Base-by-base conservation (phyloP, 2,797 vertebrate species). In the Enteromius radiatus region DNA sequence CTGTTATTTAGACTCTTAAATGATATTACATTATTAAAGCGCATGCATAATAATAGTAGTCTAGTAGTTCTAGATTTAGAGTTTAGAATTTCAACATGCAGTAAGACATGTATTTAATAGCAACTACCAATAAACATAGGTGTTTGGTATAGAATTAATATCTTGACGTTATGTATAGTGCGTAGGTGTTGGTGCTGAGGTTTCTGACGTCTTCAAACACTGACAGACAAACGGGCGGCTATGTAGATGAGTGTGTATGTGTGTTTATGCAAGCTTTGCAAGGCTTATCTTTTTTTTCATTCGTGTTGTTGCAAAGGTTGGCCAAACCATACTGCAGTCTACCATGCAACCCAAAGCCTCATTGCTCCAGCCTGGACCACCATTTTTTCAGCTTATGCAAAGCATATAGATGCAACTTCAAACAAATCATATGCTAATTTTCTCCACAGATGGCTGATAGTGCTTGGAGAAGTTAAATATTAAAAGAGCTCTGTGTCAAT, bases 371-470 rank as follows among this genome's bases (percentile, higher is more conserved):
- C 28, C 56, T 67, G 76, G 31, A 61, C 78, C 77, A 67, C 11
- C 14, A 17, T 64, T 76, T 31, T 78, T 1, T 17, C 65, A 41
- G 45, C 12, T 85, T 85, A 91, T 92, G 92, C 89, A 93, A 94
- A 93, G 84, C 49, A 78, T 76, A 49, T 89, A 86, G 89, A 88
- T 89, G 90, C 76, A 86, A 85, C 70, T 81, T 76, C 61, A 82
- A 85, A 80, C 86, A 87, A 89, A 86, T 87, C 2, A 47, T 49
- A 89, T 85, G 86, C 68, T 86, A 87, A 87, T 87, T 17, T 52
- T 52, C 73, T 23, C 31, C 68, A 63, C 78, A 21, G 65, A 78
- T 52, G 59, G 41, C 69, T 64, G 52, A 81, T 81, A 75, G 38
- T 26, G 41, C 41, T 61, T 21, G 23, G 47, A 64, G 68, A 63